Evolutionary conservation across 2,888 invertebrate species (phyloP).

Genomic region (Drosophila villosipedis): DNA sequence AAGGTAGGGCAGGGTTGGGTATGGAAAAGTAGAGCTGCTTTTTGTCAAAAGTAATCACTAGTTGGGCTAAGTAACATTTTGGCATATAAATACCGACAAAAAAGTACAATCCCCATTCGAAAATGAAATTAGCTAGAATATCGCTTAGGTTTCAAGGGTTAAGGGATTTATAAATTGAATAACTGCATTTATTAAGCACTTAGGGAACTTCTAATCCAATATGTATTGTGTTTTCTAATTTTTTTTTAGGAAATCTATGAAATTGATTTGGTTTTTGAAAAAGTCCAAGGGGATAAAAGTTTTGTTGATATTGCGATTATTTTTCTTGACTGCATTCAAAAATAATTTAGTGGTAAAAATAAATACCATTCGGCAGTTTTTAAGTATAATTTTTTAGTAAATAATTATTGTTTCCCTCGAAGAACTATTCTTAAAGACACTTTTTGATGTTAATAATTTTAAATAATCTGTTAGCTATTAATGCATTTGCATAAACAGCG

Average conservation of each 20-base stretch:
- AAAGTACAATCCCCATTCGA: not conserved
- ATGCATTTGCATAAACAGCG: not conserved
- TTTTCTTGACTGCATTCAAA: not conserved
- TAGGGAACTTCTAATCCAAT: not conserved
- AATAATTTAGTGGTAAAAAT: accelerated
- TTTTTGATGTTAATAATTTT: not conserved
- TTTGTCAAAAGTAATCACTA: not conserved
- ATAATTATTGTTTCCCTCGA: not conserved
- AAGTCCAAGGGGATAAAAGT: not conserved
- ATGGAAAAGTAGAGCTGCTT: not conserved
- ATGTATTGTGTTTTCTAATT: not conserved
- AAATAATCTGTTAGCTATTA: not conserved
- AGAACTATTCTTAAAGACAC: accelerated
- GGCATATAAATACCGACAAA: accelerated
- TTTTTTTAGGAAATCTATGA: not conserved
- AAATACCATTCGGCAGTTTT: not conserved
- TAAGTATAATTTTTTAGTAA: not conserved
- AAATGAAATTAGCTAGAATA: not conserved
- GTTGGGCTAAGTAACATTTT: not conserved
- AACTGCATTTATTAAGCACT: not conserved
- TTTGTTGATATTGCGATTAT: not conserved
- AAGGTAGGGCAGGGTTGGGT: not conserved
- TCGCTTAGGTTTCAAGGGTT: not conserved
- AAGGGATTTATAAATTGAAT: not conserved
- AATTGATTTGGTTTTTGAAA: not conserved